Evolutionary conservation across 2,888 invertebrate genomes (phyloP), one percentile per base, ranked within the genome.

Genomic region (Mermis nigrescens): DNA sequence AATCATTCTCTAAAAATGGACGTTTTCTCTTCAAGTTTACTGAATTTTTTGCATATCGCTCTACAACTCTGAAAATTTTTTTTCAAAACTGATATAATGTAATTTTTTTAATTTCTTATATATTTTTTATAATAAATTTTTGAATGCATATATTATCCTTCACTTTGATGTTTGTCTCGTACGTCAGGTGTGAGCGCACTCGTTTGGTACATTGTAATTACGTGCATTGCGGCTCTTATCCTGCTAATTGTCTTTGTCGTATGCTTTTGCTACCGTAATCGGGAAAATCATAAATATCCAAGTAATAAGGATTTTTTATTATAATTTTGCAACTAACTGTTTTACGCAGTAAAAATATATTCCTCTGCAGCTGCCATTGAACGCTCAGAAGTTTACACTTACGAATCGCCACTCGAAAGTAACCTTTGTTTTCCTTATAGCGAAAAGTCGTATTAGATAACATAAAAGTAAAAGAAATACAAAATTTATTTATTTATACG

Each of bases 151-250:
- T 12, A 7, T 38, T 38, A 38, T 38, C 7, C 7, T 19, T 12
- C 12, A 12, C 7, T 38, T 19, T 38, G 7, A n/a, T 4, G 51
- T 48, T 19, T 24, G 12, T n/a, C 7, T n/a, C n/a, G 32, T 3
- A 38, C 32, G 2, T 29, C 15, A 38, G 57, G 28, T 45, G 65
- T 74, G 3, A 69, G 72, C 55, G 72, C 69, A 61, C 71, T 72
- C 56, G 73, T 71, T 29, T 76, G 76, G 76, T 75, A 76, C 65
- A 67, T 75, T n/a, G 74, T 73, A 12, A 68, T 75, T 62, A 60
- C 75, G 46, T 62, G 71, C 1, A 68, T 71, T 1, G 63, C 73
- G 2, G 64, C 72, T 2, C 63, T 74, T 7, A 68, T 72, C 32
- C 68, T 75, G 3, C 65, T 64, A 19, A 65, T 72, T 27, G 63